These are phyloP conservation scores for Neria commutata DNA, from an alignment of 2,888 invertebrate species.

Conservation along the genomic window DNA sequence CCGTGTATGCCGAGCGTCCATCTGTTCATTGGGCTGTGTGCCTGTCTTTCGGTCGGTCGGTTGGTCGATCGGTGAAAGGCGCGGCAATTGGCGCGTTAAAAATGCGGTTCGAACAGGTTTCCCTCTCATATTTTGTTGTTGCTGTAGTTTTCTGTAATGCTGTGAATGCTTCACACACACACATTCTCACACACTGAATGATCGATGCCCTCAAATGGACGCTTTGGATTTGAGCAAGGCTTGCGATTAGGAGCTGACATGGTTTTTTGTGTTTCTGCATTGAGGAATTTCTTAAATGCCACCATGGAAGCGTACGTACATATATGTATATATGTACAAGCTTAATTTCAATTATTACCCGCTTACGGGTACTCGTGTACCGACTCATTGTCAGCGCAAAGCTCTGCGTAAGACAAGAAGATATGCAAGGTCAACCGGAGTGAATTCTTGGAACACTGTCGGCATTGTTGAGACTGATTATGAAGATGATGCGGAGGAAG, in stretches of 20 bases:
- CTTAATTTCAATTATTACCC: background rate
- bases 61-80: constrained; percentile 12
- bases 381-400: background rate
- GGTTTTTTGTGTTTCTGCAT: too few relatives aligned
- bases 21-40: too few relatives aligned
- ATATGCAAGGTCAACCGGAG: background rate
- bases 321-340: background rate
- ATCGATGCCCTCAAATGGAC: background rate
- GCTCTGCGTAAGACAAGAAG: background rate
- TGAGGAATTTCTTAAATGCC: too few relatives aligned
- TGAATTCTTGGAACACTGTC: too few relatives aligned
- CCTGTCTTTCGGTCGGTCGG: background rate
- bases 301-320: background rate
- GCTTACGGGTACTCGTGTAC: background rate
- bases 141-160: background rate
- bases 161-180: too few relatives aligned
- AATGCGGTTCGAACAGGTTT: constrained; percentile 13
- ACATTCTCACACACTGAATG: too few relatives aligned
- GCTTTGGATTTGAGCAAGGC: background rate
- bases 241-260: too few relatives aligned
- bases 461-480: too few relatives aligned
- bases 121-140: too few relatives aligned
- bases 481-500: too few relatives aligned
- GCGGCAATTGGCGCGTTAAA: constrained; percentile 1
- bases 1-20: too few relatives aligned